Evolutionary conservation across 2,113 vertebrate genomes (phyloP).

Genomic region (Scopus umbretta): DNA sequence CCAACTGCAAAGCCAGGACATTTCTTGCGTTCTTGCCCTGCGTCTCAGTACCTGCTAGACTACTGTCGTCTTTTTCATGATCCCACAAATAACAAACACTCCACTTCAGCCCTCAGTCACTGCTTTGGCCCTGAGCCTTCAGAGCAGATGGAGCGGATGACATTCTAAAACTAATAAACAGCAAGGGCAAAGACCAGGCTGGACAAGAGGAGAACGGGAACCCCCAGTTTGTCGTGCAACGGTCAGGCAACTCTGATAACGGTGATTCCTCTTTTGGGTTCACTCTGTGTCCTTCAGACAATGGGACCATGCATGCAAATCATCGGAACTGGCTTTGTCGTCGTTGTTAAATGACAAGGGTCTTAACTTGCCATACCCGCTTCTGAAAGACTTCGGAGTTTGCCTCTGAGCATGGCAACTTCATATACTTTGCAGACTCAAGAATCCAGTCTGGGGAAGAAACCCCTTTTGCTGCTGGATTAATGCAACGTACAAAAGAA

Average conservation of each 20-base stretch:
- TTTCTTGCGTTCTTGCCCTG: not conserved
- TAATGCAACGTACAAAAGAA: rapidly evolving
- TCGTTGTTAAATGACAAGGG: rapidly evolving
- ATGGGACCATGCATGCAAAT: not conserved
- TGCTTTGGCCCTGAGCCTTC: not conserved
- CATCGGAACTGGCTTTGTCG: rapidly evolving
- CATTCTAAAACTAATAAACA: not conserved
- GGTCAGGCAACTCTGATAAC: not conserved
- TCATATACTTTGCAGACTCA: not conserved
- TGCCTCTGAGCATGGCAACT: not conserved
- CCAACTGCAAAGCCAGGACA: not conserved
- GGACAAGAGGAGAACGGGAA: not conserved
- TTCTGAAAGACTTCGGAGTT: not conserved
- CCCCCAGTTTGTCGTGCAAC: not conserved
- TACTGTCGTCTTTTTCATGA: not conserved
- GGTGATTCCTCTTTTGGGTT: rapidly evolving
- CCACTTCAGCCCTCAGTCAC: not conserved
- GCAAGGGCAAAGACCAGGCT: not conserved
- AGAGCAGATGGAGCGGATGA: not conserved
- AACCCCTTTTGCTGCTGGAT: not conserved
- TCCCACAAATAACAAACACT: not conserved
- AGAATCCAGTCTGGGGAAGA: not conserved
- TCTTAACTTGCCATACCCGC: rapidly evolving
- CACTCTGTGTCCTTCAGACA: not conserved
- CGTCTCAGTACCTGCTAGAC: not conserved